phyloP scores from a whole-genome alignment of 2,888 invertebrate genomes.

The Lucinisca nassula region DNA sequence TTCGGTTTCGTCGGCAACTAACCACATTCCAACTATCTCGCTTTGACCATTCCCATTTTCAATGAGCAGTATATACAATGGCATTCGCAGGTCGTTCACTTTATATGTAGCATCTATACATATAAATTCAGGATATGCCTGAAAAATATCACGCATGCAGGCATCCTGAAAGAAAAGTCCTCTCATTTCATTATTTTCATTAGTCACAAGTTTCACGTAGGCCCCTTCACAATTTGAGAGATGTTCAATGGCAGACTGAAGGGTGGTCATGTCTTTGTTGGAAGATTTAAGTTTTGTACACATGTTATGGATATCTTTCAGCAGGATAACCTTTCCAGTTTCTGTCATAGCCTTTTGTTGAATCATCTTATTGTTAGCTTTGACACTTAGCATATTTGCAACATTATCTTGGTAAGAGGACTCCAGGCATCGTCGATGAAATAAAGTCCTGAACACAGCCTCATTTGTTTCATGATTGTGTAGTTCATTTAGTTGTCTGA shows the following conservation, averaged over 20 bases:
- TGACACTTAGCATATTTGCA: no score
- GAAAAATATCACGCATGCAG: neutral
- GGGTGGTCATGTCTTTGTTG: neutral
- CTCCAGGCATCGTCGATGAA: neutral
- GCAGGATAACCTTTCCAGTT: neutral
- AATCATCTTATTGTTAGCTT: neutral
- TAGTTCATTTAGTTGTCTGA: neutral
- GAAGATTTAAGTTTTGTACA: neutral
- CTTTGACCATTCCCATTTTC: constrained; percentile 39
- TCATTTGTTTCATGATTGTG: neutral
- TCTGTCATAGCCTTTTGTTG: neutral
- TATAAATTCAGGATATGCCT: constrained; percentile 19
- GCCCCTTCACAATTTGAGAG: neutral
- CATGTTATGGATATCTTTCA: neutral
- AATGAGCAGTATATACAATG: constrained; percentile 17
- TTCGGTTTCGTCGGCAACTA: constrained; percentile 10
- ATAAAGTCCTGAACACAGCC: neutral
- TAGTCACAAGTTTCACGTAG: neutral
- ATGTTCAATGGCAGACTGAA: neutral
- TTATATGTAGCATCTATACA: constrained; percentile 36
- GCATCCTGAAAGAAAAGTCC: constrained; percentile 36
- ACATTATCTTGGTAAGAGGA: neutral
- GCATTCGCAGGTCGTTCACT: constrained; percentile 36
- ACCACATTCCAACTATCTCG: constrained; percentile 17
- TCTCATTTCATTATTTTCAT: constrained; percentile 10